Conservation (phyloP, 1,140 invertebrate species). For the Yoshiicerus persimilis region DNA sequence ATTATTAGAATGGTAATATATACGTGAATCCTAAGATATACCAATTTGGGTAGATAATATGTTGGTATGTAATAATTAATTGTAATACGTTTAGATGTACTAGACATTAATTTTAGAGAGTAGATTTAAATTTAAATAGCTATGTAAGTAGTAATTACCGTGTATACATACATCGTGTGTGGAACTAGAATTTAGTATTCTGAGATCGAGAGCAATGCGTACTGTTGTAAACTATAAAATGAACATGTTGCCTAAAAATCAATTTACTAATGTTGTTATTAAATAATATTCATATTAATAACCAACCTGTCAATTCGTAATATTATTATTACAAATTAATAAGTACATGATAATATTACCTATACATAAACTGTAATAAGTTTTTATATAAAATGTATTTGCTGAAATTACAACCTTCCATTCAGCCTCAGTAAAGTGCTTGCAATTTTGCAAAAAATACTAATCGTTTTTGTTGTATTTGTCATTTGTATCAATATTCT, state of each 20-base stretch:
- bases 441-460: background rate
- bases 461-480: background rate
- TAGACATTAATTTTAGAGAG: too few relatives aligned
- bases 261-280: constrained; percentile 24
- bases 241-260: constrained; percentile 13
- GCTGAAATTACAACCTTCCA: constrained; percentile 18
- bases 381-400: constrained; percentile 23
- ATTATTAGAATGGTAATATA: too few relatives aligned
- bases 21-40: too few relatives aligned
- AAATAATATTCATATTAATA: background rate
- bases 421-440: constrained; percentile 14
- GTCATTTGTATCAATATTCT: background rate
- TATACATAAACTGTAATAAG: background rate
- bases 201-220: background rate
- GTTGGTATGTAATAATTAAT: too few relatives aligned
- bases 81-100: too few relatives aligned
- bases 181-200: background rate
- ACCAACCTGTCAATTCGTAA: background rate
- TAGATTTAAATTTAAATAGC: too few relatives aligned
- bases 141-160: too few relatives aligned
- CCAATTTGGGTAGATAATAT: too few relatives aligned
- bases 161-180: background rate
- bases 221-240: background rate
- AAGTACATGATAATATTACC: background rate
- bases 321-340: background rate